Conservation (phyloP, 2,888 invertebrate species). For the Andrena minutula region DNA sequence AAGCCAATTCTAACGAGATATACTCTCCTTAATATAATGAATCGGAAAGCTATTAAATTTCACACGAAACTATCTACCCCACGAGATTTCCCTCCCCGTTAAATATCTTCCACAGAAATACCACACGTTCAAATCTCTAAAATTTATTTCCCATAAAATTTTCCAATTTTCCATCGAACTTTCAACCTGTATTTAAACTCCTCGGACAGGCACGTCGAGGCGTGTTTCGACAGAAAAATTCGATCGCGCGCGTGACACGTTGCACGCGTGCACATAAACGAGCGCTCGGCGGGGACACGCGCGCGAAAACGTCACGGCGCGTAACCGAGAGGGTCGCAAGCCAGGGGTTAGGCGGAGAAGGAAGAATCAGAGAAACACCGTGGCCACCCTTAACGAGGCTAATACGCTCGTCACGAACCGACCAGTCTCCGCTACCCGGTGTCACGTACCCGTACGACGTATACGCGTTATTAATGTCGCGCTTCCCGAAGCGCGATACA, state of each 20-base stretch:
- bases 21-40: neutral
- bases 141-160: no score
- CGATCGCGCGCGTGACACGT: conserved; percentile 33
- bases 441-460: conserved; percentile 66
- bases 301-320: conserved; percentile 45
- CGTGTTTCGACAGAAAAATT: conserved; percentile 26
- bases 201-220: neutral
- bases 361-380: conserved; percentile 58
- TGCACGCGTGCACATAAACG: conserved; percentile 42
- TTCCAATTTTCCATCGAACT: no score
- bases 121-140: no score
- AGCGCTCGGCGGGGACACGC: conserved; percentile 1
- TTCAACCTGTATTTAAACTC: neutral
- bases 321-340: conserved; percentile 37
- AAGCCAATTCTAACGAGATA: neutral
- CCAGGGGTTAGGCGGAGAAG: conserved; percentile 27
- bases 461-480: conserved; percentile 77
- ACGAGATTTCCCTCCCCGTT: neutral
- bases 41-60: neutral
- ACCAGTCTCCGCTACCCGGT: conserved; percentile 48
- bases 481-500: conserved; percentile 75
- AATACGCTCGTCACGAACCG: conserved; percentile 74
- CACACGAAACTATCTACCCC: neutral
- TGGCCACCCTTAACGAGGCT: conserved; percentile 79
- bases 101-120: no score